Conservation (phyloP, 1,140 invertebrate species). For the Saccostrea glomerata region DNA sequence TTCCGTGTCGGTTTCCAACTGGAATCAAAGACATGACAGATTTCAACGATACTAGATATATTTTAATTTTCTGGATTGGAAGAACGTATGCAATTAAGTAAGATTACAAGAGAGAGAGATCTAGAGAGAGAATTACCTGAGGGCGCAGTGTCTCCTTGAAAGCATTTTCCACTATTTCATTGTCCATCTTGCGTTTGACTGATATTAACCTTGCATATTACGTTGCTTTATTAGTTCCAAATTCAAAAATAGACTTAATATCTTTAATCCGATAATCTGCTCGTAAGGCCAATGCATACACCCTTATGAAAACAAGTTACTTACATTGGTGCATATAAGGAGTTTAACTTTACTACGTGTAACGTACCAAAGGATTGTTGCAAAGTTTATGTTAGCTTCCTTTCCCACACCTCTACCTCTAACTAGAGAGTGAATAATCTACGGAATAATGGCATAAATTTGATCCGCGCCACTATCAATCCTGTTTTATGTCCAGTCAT, state of each 20-base stretch:
- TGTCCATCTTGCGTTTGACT: neutral
- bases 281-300: neutral
- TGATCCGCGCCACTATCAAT: neutral
- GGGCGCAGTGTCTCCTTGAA: neutral
- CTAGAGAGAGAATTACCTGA: conserved; percentile 16
- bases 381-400: neutral
- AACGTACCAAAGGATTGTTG: neutral
- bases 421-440: neutral
- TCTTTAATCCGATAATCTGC: neutral
- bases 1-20: neutral
- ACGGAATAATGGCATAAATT: neutral
- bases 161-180: neutral
- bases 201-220: neutral
- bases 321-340: neutral
- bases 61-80: neutral
- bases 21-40: neutral
- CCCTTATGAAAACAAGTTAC: neutral
- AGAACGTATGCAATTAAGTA: neutral
- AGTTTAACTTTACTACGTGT: neutral
- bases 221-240: conserved; percentile 16
- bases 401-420: neutral
- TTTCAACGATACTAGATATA: neutral
- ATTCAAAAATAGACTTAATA: neutral
- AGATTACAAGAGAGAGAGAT: conserved; percentile 2
- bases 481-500: no score